Conservation (phyloP, 1,140 invertebrate species). For the Onthophagus taurus region DNA sequence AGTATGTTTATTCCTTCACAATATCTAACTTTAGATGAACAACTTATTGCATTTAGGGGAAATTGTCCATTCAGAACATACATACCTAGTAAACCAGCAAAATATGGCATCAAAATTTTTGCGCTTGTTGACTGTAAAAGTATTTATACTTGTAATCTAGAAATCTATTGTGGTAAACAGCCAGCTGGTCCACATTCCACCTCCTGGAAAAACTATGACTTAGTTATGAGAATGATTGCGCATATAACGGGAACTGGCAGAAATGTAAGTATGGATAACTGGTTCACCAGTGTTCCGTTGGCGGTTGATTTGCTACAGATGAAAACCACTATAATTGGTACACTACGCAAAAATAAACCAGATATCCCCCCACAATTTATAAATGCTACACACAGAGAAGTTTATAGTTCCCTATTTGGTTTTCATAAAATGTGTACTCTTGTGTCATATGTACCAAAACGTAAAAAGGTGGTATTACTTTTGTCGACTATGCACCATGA, state of each 20-base stretch:
- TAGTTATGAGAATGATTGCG: neutral
- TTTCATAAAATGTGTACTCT: conserved; percentile 24
- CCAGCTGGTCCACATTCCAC: neutral
- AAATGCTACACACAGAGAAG: neutral
- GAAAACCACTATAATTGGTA: conserved; percentile 29
- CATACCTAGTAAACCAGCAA: neutral
- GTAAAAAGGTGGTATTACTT: conserved; percentile 28
- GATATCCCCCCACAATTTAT: neutral
- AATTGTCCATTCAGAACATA: neutral
- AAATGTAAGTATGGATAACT: neutral
- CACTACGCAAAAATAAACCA: conserved; percentile 2
- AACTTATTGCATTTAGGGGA: too few relatives aligned
- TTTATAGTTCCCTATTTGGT: conserved; percentile 10
- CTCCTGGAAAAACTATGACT: neutral
- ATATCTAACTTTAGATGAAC: neutral
- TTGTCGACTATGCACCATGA: conserved; percentile 30
- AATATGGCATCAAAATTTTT: neutral
- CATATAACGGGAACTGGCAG: neutral
- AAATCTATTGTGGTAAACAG: neutral
- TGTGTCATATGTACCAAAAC: conserved; percentile 29
- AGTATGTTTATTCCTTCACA: neutral
- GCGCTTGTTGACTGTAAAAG: neutral
- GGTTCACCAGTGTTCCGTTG: neutral
- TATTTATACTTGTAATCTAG: neutral
- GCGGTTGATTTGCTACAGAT: conserved; percentile 13